A percentile compares a stretch with the other conserved stretches of the same genome.
These are phyloP conservation scores for Listrodromus nycthemerus DNA, from an alignment of 2,888 invertebrate species.

Conservation along the genomic window DNA sequence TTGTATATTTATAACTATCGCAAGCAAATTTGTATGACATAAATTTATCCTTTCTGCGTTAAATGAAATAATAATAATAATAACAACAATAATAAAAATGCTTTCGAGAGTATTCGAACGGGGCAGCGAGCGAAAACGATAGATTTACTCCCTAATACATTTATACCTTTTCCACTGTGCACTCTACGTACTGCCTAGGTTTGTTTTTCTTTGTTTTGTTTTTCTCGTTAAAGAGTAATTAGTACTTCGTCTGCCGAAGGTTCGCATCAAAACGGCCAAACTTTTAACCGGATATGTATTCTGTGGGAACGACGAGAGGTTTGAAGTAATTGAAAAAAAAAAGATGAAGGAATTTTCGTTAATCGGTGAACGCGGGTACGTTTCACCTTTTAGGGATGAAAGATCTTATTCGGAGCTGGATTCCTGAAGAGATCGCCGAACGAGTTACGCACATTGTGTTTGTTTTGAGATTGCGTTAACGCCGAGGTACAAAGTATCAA, in stretches of 20 bases:
- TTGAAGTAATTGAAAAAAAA: background rate
- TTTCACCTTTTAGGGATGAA: conserved; percentile 44
- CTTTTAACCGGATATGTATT: conserved; percentile 10
- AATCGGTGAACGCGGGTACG: conserved; percentile 61
- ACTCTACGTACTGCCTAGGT: conserved; percentile 7
- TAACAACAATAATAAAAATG: conserved; percentile 2
- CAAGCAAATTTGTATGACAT: conserved; percentile 63
- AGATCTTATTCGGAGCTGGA: conserved; percentile 56
- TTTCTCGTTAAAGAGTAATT: conserved; percentile 19
- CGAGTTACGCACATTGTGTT: conserved; percentile 2
- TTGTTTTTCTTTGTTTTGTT: conserved; percentile 8
- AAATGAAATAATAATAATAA: background rate
- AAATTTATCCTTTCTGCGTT: background rate
- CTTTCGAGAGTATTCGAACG: conserved; percentile 20
- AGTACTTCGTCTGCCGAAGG: conserved; percentile 12
- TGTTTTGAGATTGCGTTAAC: conserved; percentile 8
- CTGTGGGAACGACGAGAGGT: conserved; percentile 21
- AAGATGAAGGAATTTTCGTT: conserved; percentile 4
- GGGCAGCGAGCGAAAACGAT: conserved; percentile 37
- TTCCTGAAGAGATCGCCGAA: conserved; percentile 33
- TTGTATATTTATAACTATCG: conserved; percentile 77
- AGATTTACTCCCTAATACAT: conserved; percentile 21
- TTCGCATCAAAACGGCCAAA: conserved; percentile 31
- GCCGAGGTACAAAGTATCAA: conserved; percentile 13
- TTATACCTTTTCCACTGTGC: conserved; percentile 45